Evolutionary conservation across 2,888 invertebrate species (phyloP).

Genomic region (Hofmannophila pseudospretella): DNA sequence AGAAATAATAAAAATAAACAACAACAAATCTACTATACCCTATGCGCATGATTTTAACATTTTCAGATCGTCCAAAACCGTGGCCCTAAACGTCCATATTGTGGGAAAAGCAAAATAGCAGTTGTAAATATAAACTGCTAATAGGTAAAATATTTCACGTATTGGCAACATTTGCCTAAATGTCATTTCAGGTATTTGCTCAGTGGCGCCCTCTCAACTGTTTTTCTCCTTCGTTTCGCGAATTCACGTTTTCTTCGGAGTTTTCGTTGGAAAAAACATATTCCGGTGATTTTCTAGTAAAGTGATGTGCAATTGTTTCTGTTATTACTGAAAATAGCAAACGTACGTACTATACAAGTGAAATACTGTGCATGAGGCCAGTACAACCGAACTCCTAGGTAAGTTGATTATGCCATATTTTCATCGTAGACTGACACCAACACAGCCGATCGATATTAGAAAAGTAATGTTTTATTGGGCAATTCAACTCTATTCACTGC

Average conservation of each 20-base stretch:
- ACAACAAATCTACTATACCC: no score
- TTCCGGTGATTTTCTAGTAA: slow-evolving; percentile 15
- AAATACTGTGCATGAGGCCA: slow-evolving; percentile 4
- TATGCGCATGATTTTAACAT: no score
- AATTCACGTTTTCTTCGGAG: slow-evolving; percentile 8
- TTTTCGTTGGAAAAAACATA: slow-evolving; percentile 31
- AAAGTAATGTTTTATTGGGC: slow-evolving; percentile 39
- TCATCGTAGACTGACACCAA: slow-evolving; percentile 32
- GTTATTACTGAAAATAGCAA: slow-evolving; percentile 7
- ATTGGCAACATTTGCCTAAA: slow-evolving; percentile 8
- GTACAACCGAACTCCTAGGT: slow-evolving; percentile 3
- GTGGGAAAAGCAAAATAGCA: no score
- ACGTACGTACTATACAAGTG: slow-evolving; percentile 7
- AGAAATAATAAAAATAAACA: no score
- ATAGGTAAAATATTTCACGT: background rate
- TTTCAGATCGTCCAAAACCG: no score
- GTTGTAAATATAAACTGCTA: no score
- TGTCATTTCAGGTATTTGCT: slow-evolving; percentile 5
- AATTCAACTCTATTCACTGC: slow-evolving; percentile 23
- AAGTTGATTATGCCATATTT: slow-evolving; percentile 11
- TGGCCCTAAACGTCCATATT: no score
- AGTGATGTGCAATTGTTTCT: slow-evolving; percentile 17
- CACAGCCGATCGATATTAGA: slow-evolving; percentile 64
- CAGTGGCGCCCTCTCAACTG: slow-evolving; percentile 34
- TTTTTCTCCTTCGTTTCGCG: slow-evolving; percentile 18